Percentiles rank a stretch among this genome's conserved stretches.
Evolutionary conservation across 2,888 invertebrate genomes (phyloP).

Genomic region (Exocentrus adspersus): DNA sequence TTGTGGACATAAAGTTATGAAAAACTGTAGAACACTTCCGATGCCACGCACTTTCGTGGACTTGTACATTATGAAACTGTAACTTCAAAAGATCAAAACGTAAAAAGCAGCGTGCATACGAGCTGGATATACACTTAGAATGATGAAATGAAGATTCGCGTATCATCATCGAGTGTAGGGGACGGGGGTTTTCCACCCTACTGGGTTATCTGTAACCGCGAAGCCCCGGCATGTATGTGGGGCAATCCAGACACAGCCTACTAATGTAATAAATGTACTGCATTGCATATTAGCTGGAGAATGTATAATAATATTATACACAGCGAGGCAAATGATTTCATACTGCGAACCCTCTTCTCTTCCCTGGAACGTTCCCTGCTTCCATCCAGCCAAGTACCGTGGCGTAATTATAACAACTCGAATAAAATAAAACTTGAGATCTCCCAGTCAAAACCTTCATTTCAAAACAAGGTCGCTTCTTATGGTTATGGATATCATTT

Average conservation of each 20-base stretch:
- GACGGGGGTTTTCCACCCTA: conserved; percentile 40
- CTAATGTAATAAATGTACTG: conserved; percentile 61
- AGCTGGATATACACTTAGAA: conserved; percentile 28
- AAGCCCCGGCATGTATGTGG: conserved; percentile 48
- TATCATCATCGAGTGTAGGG: conserved; percentile 39
- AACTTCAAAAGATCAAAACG: conserved; percentile 27
- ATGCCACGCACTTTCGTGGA: conserved; percentile 18
- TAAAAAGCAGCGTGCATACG: conserved; percentile 22
- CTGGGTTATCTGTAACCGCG: conserved; percentile 51
- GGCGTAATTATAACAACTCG: conserved; percentile 23
- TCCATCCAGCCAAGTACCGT: conserved; percentile 15
- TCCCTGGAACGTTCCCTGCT: conserved; percentile 23
- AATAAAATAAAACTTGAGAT: conserved; percentile 25
- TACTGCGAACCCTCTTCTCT: conserved; percentile 37
- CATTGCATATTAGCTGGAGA: conserved; percentile 57
- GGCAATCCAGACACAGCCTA: conserved; percentile 53
- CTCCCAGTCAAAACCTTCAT: conserved; percentile 24
- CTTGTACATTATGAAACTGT: conserved; percentile 21
- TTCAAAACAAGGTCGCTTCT: conserved; percentile 45
- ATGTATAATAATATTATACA: conserved; percentile 50
- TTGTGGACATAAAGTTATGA: no score
- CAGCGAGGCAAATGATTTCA: conserved; percentile 34
- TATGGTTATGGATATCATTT: conserved; percentile 61
- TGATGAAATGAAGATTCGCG: conserved; percentile 44
- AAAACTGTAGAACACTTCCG: conserved; percentile 2